Evolutionary conservation across 2,113 vertebrate species (phyloP), one percentile per base, ranked within the genome.

Genomic region (Lophura nycthemera): DNA sequence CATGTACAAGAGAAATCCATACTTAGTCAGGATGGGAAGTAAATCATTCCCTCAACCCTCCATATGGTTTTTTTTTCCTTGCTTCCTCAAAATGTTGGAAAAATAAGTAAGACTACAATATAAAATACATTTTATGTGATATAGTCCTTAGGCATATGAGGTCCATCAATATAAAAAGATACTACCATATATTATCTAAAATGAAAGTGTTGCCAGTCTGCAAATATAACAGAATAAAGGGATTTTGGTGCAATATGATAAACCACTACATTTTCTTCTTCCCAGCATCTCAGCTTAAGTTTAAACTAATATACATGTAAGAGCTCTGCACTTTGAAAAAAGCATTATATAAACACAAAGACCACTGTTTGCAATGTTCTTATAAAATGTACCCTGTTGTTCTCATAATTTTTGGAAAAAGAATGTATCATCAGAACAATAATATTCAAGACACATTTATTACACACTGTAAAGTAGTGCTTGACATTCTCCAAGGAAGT

Each of bases 1-100:
- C 34, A 22, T 29, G 19, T 76, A 60, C 19, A 84, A 73, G 60
- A 89, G 88, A 95, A 96, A 92, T 43, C 7, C 20, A 77, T 74
- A 43, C 30, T 63, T 83, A 66, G 36, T 74, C n/a, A 78, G 29
- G 19, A 50, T 6, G 10, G 16, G 60, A 83, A 89, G 82, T 22
- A 83, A 81, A 90, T 79, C 54, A 47, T 50, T 4, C 34, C 43
- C 17, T 27, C 65, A 86, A 25, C 3, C 3, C 29, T 60, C 61
- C 45, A 21, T 43, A 65, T 4, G 60, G 56, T 67, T 83, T 65
- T 88, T 95, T 90, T 95, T 83, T 80, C 40, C 19, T 86, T 72
- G 17, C 6, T 45, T 50, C 43, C 84, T 48, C 7, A 86, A 84
- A 95, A 67, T 48, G 27, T 67, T 76, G 48, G 38, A 82, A 82